Base-by-base conservation (phyloP, 2,113 vertebrate genomes). In the Geothlypis trichas region DNA sequence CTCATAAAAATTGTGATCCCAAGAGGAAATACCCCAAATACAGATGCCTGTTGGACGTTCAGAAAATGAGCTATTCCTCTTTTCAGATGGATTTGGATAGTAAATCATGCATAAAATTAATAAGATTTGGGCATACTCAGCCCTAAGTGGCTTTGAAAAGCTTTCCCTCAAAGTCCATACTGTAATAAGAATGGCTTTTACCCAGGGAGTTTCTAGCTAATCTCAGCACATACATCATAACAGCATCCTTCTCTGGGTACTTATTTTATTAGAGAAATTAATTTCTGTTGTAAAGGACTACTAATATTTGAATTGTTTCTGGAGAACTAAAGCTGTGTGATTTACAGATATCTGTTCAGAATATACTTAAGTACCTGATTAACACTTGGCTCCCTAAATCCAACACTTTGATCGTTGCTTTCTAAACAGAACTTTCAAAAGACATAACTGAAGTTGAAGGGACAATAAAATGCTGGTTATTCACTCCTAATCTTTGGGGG, bases 61-160 rank as follows among this genome's bases (percentile, higher is more conserved):
- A 90, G 62, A 93, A 95, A 94, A 93, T 80, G 41, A 95, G 46
- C 30, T 90, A 58, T 82, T 84, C 49, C 41, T 61, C 54, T 87
- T 90, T 94, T 91, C 73, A 87, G 84, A 42, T 54, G 73, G 83
- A 89, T 93, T 82, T 87, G 67, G 73, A 82, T 93, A 84, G 49
- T n/a, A 13, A 89, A 28, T 81, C 49, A 89, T 54, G 66, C 92
- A 89, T 95, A 94, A 94, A 96, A 94, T 96, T 96, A 96, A 96
- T 96, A 90, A 96, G 88, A 96, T 90, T 73, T 89, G 88, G 65
- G 86, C 46, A 92, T 87, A 75, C 41, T 92, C 66, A 75, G 46
- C 66, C 69, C 62, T 89, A 95, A 94, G 92, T 95, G 86, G n/a
- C 54, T 97, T 76, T 94, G 69, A 92, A 90, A 93, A 89, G 27